A percentile compares a stretch with the other conserved stretches of the same genome.
phyloP scores from a whole-genome alignment of 1,140 invertebrate species.

The Aphidius ervi region DNA sequence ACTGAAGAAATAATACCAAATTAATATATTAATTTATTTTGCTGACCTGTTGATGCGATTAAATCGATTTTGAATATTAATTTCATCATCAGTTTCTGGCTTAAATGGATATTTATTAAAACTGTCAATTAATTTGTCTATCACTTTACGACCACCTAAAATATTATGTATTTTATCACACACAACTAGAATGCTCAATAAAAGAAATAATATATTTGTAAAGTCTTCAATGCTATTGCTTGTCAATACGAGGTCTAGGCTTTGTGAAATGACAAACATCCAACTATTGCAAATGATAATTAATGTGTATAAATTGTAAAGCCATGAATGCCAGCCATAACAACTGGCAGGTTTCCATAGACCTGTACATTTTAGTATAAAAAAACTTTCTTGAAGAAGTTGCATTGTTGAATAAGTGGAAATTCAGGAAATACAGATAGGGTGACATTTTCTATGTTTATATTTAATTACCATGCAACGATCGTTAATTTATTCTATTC shows the following conservation, averaged over 20 bases:
- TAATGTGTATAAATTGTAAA: conserved; percentile 7
- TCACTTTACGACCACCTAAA: neutral
- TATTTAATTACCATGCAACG: too few species aligned
- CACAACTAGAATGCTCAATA: conserved; percentile 2
- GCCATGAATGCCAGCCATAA: neutral
- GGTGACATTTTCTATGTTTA: too few species aligned
- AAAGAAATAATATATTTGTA: neutral
- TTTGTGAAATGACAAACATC: neutral
- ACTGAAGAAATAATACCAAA: too few species aligned
- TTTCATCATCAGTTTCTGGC: neutral
- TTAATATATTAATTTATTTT: too few species aligned
- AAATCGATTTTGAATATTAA: neutral
- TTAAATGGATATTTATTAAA: neutral
- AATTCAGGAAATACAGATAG: too few species aligned
- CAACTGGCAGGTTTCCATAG: neutral
- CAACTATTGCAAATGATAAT: neutral
- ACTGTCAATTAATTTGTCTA: neutral
- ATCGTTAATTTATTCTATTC: too few species aligned
- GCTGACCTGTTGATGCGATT: neutral
- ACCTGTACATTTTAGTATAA: too few species aligned
- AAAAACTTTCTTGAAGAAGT: too few species aligned
- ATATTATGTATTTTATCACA: conserved; percentile 6
- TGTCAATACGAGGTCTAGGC: neutral
- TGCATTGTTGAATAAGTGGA: too few species aligned
- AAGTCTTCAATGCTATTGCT: neutral